Conservation (phyloP, 2,113 vertebrate genomes). For the Numenius arquata region DNA sequence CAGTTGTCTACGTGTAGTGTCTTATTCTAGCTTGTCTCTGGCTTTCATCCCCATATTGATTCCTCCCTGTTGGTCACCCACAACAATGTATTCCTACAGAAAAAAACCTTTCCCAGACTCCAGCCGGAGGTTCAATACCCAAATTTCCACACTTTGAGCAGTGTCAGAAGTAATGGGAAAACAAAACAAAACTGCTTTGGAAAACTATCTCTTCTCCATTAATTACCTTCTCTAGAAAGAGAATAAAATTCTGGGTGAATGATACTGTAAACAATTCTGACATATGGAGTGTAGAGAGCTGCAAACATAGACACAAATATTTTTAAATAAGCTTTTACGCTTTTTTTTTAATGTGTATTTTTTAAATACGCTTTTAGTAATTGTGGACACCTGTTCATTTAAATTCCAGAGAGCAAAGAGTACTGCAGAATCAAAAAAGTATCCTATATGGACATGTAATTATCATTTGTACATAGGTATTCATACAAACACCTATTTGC, state of each 20-base stretch:
- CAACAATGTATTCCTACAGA: neutral
- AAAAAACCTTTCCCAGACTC: neutral
- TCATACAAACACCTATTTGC: neutral
- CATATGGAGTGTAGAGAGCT: neutral
- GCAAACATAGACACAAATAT: neutral
- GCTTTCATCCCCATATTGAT: neutral
- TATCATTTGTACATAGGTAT: neutral
- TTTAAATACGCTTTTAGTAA: neutral
- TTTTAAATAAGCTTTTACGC: neutral
- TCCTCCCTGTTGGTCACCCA: neutral
- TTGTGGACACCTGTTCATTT: neutral
- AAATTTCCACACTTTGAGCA: neutral
- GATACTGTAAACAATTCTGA: neutral
- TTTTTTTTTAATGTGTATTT: neutral
- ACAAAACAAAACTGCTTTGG: neutral
- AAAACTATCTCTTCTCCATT: neutral
- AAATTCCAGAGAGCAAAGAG: neutral
- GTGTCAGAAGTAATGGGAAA: neutral
- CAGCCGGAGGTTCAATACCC: neutral
- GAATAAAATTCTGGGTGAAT: neutral
- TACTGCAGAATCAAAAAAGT: neutral
- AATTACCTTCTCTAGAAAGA: neutral
- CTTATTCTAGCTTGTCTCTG: neutral
- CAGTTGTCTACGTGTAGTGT: neutral
- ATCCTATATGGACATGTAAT: neutral